Evolutionary conservation across 2,113 vertebrate species (phyloP).

Genomic region (Neolamprologus hecqui): DNA sequence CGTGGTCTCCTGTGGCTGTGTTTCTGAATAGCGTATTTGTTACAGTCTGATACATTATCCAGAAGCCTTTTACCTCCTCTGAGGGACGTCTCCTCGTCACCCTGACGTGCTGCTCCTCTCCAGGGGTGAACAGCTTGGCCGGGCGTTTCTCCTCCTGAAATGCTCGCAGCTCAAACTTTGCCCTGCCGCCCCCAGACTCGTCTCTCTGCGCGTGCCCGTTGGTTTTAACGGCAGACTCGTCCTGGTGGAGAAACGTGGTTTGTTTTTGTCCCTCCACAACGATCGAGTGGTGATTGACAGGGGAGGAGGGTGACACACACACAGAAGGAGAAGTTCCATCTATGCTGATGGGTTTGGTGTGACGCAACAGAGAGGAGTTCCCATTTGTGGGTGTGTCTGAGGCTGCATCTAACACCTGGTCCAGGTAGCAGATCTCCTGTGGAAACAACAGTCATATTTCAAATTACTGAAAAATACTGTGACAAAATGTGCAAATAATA

Average conservation of each 20-base stretch:
- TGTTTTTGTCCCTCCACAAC: constrained; percentile 46
- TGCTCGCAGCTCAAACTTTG: constrained; percentile 89
- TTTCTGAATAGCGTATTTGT: neutral
- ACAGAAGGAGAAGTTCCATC: constrained; percentile 63
- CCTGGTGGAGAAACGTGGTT: constrained; percentile 53
- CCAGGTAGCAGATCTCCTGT: constrained; percentile 89
- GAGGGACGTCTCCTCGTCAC: constrained; percentile 85
- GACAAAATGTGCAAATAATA: neutral
- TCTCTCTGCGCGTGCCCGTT: constrained; percentile 32
- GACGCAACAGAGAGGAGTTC: constrained; percentile 70
- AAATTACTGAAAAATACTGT: neutral
- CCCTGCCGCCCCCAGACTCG: constrained; percentile 67
- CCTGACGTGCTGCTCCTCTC: constrained; percentile 75
- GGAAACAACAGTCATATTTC: neutral
- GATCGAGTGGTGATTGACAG: constrained; percentile 40
- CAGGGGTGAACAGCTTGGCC: constrained; percentile 84
- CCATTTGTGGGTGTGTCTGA: constrained; percentile 82
- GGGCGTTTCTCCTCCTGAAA: constrained; percentile 94
- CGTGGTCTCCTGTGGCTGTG: neutral
- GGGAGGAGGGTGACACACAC: constrained; percentile 41
- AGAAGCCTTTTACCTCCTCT: constrained; percentile 75
- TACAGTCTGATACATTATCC: neutral
- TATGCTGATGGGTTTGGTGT: constrained; percentile 33
- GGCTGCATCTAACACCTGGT: constrained; percentile 88
- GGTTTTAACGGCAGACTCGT: constrained; percentile 49